A percentile compares a stretch with the other conserved stretches of the same genome.
Evolutionary conservation across 2,888 invertebrate species (phyloP).

Genomic region (Hanleya hanleyi): DNA sequence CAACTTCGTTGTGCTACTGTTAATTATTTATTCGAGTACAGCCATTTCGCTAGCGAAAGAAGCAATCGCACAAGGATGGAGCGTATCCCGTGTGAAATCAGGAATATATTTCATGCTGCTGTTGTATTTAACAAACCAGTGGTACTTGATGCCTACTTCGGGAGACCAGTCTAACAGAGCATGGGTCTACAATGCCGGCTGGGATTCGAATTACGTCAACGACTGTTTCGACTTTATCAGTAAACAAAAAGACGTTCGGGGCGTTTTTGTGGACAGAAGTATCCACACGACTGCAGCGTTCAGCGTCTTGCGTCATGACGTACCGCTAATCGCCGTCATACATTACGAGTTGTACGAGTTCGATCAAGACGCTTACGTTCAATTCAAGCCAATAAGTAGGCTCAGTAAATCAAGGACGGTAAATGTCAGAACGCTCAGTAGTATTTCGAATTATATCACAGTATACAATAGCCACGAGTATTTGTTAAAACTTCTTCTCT

Average conservation of each 20-base stretch:
- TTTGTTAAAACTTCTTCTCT: conserved; percentile 47
- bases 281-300: conserved; percentile 52
- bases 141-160: not conserved
- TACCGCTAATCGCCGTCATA: conserved; percentile 48
- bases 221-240: conserved; percentile 49
- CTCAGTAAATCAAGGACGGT: conserved; percentile 1
- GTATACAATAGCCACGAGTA: conserved; percentile 45
- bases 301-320: conserved; percentile 49
- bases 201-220: conserved; percentile 44
- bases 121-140: not conserved
- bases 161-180: conserved; percentile 8
- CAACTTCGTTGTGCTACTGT: conserved; percentile 50
- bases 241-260: conserved; percentile 52
- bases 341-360: conserved; percentile 49
- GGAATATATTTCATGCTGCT: not conserved
- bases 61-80: not conserved
- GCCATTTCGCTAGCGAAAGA: not conserved
- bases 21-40: conserved; percentile 37
- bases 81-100: not conserved
- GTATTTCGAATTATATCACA: conserved; percentile 52
- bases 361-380: not conserved
- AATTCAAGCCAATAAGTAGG: not conserved
- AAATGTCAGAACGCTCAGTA: conserved; percentile 32
- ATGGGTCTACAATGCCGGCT: not conserved
- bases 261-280: conserved; percentile 53